phyloP scores from a whole-genome alignment of 2,113 vertebrate genomes.

The Tenrec ecaudatus region DNA sequence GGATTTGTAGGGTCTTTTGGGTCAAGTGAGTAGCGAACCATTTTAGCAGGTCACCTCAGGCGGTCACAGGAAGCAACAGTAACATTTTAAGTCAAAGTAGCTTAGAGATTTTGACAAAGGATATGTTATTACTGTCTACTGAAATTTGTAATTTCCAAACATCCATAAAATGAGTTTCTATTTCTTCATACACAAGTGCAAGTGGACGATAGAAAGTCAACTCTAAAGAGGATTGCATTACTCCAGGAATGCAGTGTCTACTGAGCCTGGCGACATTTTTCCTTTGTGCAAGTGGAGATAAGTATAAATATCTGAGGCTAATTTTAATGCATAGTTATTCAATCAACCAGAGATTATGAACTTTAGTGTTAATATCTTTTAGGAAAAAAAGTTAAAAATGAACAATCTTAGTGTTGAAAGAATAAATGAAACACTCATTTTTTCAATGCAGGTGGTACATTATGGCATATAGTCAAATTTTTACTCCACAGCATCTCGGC shows the following conservation, averaged over 20 bases:
- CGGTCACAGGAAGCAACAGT: no score
- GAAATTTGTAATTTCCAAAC: no score
- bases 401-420: not conserved
- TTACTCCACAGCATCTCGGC: slow-evolving; percentile 64
- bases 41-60: no score
- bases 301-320: slow-evolving; percentile 28
- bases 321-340: slow-evolving; percentile 30
- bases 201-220: slow-evolving; percentile 17
- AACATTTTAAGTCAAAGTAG: no score
- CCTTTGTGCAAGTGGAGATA: not conserved
- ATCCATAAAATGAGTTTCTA: not conserved
- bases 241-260: not conserved
- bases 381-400: slow-evolving; percentile 2
- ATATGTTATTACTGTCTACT: no score
- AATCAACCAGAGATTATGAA: slow-evolving; percentile 26
- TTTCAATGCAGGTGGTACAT: slow-evolving; percentile 52
- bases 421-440: slow-evolving; percentile 27
- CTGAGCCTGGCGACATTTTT: not conserved
- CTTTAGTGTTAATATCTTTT: not conserved
- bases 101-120: no score
- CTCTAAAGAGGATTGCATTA: not conserved
- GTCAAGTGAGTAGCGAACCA: no score
- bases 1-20: no score
- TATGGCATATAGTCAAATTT: slow-evolving; percentile 33
- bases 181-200: not conserved